Conservation (phyloP, 1,140 invertebrate species). For the Drosophila sturtevanti region DNA sequence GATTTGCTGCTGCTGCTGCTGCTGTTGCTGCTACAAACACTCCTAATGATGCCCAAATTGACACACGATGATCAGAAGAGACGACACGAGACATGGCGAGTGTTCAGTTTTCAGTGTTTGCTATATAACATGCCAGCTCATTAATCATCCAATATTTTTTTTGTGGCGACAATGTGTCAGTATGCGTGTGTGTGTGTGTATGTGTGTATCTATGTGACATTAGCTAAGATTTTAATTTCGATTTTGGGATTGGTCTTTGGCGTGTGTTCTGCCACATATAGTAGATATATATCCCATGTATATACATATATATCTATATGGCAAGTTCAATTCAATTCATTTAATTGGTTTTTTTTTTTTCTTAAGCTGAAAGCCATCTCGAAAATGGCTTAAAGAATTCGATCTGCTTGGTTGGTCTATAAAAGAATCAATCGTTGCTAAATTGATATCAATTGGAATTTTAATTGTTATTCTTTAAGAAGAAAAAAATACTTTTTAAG, state of each 20-base stretch:
- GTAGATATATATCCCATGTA: slow-evolving; percentile 22
- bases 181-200: slow-evolving; percentile 33
- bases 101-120: slow-evolving; percentile 27
- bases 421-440: not conserved
- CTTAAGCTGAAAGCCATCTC: slow-evolving; percentile 68
- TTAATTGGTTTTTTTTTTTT: slow-evolving; percentile 63
- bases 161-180: slow-evolving; percentile 68
- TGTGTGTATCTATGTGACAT: slow-evolving; percentile 17
- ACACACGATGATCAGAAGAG: slow-evolving; percentile 74
- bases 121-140: slow-evolving; percentile 46
- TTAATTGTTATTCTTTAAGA: not conserved
- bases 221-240: slow-evolving; percentile 54
- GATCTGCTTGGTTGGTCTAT: not conserved
- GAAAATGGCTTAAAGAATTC: slow-evolving; percentile 50
- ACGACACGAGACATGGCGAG: slow-evolving; percentile 57
- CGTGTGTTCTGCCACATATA: slow-evolving; percentile 52
- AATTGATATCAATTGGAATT: not conserved
- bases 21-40: slow-evolving; percentile 30
- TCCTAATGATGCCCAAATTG: slow-evolving; percentile 81
- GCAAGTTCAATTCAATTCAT: slow-evolving; percentile 57
- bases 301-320: slow-evolving; percentile 34
- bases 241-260: slow-evolving; percentile 57
- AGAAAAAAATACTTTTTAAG: not conserved
- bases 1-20: slow-evolving; percentile 34
- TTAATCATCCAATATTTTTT: slow-evolving; percentile 73